phyloP scores from a whole-genome alignment of 2,113 vertebrate genomes.

The Pachycephala philippinensis region DNA sequence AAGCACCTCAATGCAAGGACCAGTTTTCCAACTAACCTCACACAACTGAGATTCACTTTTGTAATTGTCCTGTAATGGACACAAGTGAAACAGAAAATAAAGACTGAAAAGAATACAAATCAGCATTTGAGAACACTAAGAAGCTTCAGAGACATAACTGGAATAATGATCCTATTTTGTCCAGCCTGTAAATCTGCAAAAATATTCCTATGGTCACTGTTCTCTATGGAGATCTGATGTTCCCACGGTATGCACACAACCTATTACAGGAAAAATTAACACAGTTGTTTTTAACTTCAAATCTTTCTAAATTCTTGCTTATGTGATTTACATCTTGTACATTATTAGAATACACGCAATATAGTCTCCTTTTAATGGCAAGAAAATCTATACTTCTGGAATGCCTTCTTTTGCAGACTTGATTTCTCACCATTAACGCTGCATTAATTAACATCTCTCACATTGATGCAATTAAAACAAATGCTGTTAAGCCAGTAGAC shows the following conservation, averaged over 20 bases:
- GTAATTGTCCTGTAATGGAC: too few species aligned
- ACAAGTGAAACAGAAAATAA: not conserved
- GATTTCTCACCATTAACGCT: not conserved
- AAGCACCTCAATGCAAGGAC: not conserved
- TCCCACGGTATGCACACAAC: not conserved
- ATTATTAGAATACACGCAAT: not conserved
- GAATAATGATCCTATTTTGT: not conserved
- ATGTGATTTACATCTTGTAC: not conserved
- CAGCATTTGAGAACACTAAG: not conserved
- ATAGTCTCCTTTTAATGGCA: not conserved
- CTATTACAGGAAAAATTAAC: not conserved
- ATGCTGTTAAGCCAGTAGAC: not conserved
- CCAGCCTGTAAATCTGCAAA: not conserved
- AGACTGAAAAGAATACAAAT: not conserved
- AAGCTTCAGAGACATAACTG: not conserved
- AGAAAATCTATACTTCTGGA: not conserved
- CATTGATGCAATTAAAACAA: not conserved
- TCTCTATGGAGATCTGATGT: not conserved
- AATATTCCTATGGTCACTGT: not conserved
- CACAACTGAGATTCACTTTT: not conserved
- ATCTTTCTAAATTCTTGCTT: not conserved
- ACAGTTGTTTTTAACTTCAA: not conserved
- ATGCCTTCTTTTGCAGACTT: not conserved
- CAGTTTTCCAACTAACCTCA: not conserved
- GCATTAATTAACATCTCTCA: not conserved